Evolutionary conservation across 1,140 invertebrate species (phyloP).

Genomic region (Ylistrum balloti): DNA sequence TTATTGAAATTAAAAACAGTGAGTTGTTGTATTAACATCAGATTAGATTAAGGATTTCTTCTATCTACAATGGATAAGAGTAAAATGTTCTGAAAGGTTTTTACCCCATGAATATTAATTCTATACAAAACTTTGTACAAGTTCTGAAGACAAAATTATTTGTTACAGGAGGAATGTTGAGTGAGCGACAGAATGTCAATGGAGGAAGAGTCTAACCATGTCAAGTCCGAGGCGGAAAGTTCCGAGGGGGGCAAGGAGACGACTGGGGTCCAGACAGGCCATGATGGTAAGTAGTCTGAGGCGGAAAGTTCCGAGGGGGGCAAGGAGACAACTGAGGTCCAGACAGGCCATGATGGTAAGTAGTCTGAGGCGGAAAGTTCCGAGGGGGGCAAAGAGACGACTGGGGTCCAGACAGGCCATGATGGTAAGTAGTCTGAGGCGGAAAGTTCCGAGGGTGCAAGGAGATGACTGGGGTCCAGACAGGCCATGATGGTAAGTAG

Average conservation of each 20-base stretch:
- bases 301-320: neutral
- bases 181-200: slow-evolving; percentile 11
- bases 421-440: neutral
- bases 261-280: neutral
- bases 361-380: neutral
- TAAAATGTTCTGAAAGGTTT: no score
- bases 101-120: no score
- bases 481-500: no score
- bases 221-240: slow-evolving; percentile 7
- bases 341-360: neutral
- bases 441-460: no score
- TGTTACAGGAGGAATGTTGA: slow-evolving; percentile 25
- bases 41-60: no score
- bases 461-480: no score
- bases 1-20: no score
- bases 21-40: no score
- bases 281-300: neutral
- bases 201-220: slow-evolving; percentile 31
- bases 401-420: neutral
- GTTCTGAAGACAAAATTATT: no score
- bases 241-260: slow-evolving; percentile 30
- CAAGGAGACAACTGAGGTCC: neutral
- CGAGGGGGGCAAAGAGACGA: neutral
- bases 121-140: no score
- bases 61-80: no score